Conservation (phyloP, 1,140 invertebrate genomes). For the Heliothis subflexa region DNA sequence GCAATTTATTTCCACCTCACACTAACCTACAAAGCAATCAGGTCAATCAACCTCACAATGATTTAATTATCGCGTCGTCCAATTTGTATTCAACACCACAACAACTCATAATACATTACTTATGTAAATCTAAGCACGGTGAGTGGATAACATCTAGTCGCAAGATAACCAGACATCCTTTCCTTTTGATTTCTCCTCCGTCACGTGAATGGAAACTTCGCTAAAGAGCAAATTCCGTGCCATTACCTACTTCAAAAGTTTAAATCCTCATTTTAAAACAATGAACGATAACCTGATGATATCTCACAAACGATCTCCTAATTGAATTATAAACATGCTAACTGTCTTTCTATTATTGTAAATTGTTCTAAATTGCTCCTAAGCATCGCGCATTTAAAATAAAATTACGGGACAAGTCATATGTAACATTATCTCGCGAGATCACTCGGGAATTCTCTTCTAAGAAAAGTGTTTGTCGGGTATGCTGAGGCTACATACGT, state of each 20-base stretch:
- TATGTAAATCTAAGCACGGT: slow-evolving; percentile 20
- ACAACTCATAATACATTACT: background rate
- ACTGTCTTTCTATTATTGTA: slow-evolving; percentile 22
- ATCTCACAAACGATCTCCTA: slow-evolving; percentile 31
- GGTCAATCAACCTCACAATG: too few relatives aligned
- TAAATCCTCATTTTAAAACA: too few relatives aligned
- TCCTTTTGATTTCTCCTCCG: slow-evolving; percentile 24
- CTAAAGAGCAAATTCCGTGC: slow-evolving; percentile 25
- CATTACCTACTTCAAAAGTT: background rate
- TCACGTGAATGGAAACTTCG: slow-evolving; percentile 7
- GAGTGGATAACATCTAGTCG: background rate
- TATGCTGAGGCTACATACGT: slow-evolving; percentile 20
- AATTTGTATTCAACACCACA: background rate
- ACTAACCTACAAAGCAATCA: too few relatives aligned
- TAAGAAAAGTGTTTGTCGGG: slow-evolving; percentile 21
- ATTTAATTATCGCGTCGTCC: background rate
- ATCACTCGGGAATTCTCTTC: slow-evolving; percentile 33
- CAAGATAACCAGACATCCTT: slow-evolving; percentile 13
- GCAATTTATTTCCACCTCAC: too few relatives aligned
- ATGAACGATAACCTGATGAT: slow-evolving; percentile 2
- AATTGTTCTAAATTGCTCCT: slow-evolving; percentile 18
- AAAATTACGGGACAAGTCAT: slow-evolving; percentile 30
- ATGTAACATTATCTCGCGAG: slow-evolving; percentile 36
- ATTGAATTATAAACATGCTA: slow-evolving; percentile 38
- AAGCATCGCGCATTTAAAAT: slow-evolving; percentile 31